Percentiles rank a stretch among this genome's conserved stretches.
Conservation (phyloP, 2,797 vertebrate species). For the Onychomys leucogaster region DNA sequence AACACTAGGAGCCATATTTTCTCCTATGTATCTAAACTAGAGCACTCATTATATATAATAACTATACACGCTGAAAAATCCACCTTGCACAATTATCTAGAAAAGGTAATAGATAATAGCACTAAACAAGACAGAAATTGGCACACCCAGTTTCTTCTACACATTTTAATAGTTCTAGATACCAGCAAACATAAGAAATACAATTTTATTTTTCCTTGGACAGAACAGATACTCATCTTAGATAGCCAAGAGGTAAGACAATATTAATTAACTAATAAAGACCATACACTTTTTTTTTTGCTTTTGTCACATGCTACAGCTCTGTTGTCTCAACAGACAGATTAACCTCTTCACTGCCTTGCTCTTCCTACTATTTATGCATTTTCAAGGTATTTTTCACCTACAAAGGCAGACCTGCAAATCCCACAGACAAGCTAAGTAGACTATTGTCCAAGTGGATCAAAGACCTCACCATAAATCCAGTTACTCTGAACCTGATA, state of each 20-base stretch:
- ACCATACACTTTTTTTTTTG: constrained; percentile 76
- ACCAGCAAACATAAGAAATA: constrained; percentile 49
- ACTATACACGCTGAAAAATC: constrained; percentile 57
- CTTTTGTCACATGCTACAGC: constrained; percentile 68
- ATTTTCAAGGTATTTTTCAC: constrained; percentile 56
- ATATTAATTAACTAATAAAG: constrained; percentile 84
- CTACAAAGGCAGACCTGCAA: constrained; percentile 56
- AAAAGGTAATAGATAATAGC: constrained; percentile 2
- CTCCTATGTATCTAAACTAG: constrained; percentile 35
- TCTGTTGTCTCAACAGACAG: constrained; percentile 58
- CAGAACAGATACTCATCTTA: constrained; percentile 75
- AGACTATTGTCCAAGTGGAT: too few relatives aligned
- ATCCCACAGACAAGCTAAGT: constrained; percentile 3
- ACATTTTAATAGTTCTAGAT: constrained; percentile 44
- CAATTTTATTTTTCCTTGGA: constrained; percentile 74
- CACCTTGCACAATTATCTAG: not conserved
- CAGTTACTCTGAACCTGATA: too few relatives aligned
- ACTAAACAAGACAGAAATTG: not conserved
- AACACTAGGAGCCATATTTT: constrained; percentile 14
- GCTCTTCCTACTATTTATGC: not conserved
- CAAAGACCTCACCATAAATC: too few relatives aligned
- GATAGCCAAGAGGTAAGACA: constrained; percentile 80
- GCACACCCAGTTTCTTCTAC: constrained; percentile 42
- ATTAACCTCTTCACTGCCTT: constrained; percentile 27
- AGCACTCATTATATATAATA: constrained; percentile 66